Evolutionary conservation across 2,113 vertebrate genomes (phyloP).

Genomic region (Procapra przewalskii): DNA sequence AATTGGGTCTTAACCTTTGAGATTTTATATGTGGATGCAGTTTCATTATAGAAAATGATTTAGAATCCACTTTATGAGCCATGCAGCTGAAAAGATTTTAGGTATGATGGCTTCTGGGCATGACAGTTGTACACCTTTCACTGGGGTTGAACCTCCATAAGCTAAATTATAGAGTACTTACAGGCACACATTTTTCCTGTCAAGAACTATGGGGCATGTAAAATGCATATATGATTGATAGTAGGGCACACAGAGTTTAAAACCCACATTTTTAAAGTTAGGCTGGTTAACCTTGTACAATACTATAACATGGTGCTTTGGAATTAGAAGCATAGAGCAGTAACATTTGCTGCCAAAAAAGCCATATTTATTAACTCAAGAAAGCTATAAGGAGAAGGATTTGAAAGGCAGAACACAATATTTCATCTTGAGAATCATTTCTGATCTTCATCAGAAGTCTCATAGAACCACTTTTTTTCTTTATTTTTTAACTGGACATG

Average conservation of each 20-base stretch:
- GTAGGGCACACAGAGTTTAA: slow-evolving; percentile 58
- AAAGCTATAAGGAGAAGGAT: slow-evolving; percentile 45
- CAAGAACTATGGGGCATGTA: slow-evolving; percentile 57
- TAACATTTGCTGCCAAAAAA: slow-evolving; percentile 52
- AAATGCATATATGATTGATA: slow-evolving; percentile 60
- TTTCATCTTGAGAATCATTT: slow-evolving; percentile 62
- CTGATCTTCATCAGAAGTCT: slow-evolving; percentile 47
- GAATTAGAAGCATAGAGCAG: slow-evolving; percentile 40
- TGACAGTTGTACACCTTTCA: slow-evolving; percentile 46
- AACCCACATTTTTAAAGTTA: slow-evolving; percentile 61
- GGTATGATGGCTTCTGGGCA: slow-evolving; percentile 42
- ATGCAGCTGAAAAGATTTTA: not conserved
- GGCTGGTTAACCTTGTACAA: slow-evolving; percentile 54
- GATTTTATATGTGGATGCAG: slow-evolving; percentile 26
- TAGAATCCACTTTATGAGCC: slow-evolving; percentile 56
- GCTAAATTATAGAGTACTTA: slow-evolving; percentile 51
- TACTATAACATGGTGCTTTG: slow-evolving; percentile 14
- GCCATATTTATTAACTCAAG: slow-evolving; percentile 59
- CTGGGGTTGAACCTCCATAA: slow-evolving; percentile 20
- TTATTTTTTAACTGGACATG: slow-evolving; percentile 23
- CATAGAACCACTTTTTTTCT: not conserved
- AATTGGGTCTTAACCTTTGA: slow-evolving; percentile 35
- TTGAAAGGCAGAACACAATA: slow-evolving; percentile 21
- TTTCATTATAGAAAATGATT: slow-evolving; percentile 39
- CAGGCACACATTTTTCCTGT: slow-evolving; percentile 53